phyloP scores from a whole-genome alignment of 2,888 invertebrate genomes.

The Xylota segnis region DNA sequence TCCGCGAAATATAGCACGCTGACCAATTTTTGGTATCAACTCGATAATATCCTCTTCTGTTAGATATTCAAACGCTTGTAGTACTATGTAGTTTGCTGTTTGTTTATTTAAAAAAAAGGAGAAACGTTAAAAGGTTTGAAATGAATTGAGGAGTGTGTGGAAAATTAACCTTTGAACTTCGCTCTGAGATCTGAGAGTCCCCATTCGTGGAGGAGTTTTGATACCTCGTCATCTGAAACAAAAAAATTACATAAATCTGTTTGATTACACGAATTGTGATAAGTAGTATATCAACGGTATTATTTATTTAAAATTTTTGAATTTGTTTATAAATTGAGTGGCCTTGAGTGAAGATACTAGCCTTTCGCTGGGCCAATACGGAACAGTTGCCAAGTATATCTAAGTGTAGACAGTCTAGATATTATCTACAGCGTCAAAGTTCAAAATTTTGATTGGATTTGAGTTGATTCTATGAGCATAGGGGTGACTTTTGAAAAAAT shows the following conservation, averaged over 20 bases:
- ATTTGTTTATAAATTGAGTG: too few relatives aligned
- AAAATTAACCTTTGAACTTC: slow-evolving; percentile 59
- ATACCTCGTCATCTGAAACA: slow-evolving; percentile 56
- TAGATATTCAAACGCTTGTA: slow-evolving; percentile 77
- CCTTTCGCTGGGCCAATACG: too few relatives aligned
- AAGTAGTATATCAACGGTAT: too few relatives aligned
- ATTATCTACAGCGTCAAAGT: too few relatives aligned
- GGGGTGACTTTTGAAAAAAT: too few relatives aligned
- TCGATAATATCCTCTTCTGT: slow-evolving; percentile 78
- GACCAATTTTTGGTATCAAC: slow-evolving; percentile 79
- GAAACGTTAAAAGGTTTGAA: not conserved
- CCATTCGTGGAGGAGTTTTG: slow-evolving; percentile 47
- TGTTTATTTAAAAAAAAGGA: not conserved
- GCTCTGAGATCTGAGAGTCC: slow-evolving; percentile 57
- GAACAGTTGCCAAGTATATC: too few relatives aligned
- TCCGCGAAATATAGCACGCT: slow-evolving; percentile 79
- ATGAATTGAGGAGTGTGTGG: not conserved
- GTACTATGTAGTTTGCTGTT: slow-evolving; percentile 57
- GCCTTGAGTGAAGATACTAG: too few relatives aligned
- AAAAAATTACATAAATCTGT: not conserved
- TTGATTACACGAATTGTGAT: not conserved
- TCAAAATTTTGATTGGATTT: too few relatives aligned
- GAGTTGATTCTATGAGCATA: too few relatives aligned
- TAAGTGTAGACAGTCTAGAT: too few relatives aligned
- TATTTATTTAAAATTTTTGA: too few relatives aligned